Base-by-base conservation (phyloP, 2,888 invertebrate genomes). In the Lepidocyrtoides sp. region DNA sequence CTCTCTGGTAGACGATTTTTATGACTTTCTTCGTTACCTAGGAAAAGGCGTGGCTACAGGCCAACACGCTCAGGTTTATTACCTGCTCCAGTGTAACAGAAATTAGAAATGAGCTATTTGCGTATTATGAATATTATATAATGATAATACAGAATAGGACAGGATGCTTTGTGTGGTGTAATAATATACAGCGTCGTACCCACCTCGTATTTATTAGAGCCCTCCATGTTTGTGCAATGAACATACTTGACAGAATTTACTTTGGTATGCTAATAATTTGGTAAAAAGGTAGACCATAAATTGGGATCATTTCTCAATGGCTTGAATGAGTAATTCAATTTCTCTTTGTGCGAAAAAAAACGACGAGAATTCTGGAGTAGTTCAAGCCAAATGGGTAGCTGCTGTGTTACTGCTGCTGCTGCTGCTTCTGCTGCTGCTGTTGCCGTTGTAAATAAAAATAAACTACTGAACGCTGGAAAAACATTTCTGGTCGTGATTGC, bases 11-110 rank as follows among this genome's bases (percentile, higher is more conserved):
- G 86, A 91, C 57, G 82, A 86, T 81, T 91, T 90, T 91, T 91
- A 91, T 91, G 85, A 91, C 91, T 91, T 91, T 91, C 91, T 91
- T 86, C 86, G 81, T 86, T 91, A 60, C 85, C 54, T 82, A 60
- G 72, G 51, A 85, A 86, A 82, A 91, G 91, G 91, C 91, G 91
- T 85, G 91, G 66, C 41, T 51, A 81, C 41, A 69, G 81, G 69
- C 44, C 66, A 81, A 81, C 81, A 69, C 60, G 69, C 69, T 72
- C 20, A 20, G 63, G 12, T 26, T 88, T 81, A 54, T 75, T 83
- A 60, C 63, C 20, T 72, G 41, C 20, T 41, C 41, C 69, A 72
- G 41, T 72, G 69, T 72, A 36, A 72, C 69, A 72, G 81, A 60
- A 79, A 81, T 72, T 57, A 57, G 81, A 81, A 81, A 81, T 81